Evolutionary conservation across 1,140 invertebrate species (phyloP).

Genomic region (Eciton burchellii): DNA sequence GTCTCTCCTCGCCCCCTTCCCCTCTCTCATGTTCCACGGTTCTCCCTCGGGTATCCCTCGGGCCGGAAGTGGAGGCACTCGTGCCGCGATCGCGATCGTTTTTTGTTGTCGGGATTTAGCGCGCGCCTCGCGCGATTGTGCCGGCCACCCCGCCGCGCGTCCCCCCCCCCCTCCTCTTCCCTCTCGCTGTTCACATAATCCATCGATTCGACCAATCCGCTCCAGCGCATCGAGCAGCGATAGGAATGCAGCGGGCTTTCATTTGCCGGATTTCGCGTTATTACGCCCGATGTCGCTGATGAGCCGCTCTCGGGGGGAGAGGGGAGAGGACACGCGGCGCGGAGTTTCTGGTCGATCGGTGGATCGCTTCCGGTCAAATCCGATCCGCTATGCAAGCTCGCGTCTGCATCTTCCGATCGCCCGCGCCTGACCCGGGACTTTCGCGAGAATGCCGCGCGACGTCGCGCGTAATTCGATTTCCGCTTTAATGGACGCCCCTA

Average conservation of each 20-base stretch:
- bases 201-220: constrained; percentile 58
- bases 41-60: too few species aligned
- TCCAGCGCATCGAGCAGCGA: constrained; percentile 26
- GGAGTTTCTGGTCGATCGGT: constrained; percentile 1
- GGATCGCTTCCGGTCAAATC: constrained; percentile 37
- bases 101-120: constrained; percentile 50
- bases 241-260: constrained; percentile 51
- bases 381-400: background rate
- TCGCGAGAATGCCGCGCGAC: background rate
- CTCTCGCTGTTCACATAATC: constrained; percentile 57
- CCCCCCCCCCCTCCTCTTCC: constrained; percentile 25
- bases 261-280: constrained; percentile 51
- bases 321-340: too few species aligned
- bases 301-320: too few species aligned
- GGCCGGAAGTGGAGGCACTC: too few species aligned
- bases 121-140: constrained; percentile 53
- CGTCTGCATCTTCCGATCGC: background rate
- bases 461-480: constrained; percentile 17
- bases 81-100: constrained; percentile 41
- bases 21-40: too few species aligned
- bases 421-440: background rate
- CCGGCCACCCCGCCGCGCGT: too few species aligned
- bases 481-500: background rate
- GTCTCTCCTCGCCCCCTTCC: background rate
- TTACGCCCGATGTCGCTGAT: constrained; percentile 22